These are phyloP conservation scores for Orthosia gracilis DNA, from an alignment of 2,888 invertebrate species.

Conservation along the genomic window DNA sequence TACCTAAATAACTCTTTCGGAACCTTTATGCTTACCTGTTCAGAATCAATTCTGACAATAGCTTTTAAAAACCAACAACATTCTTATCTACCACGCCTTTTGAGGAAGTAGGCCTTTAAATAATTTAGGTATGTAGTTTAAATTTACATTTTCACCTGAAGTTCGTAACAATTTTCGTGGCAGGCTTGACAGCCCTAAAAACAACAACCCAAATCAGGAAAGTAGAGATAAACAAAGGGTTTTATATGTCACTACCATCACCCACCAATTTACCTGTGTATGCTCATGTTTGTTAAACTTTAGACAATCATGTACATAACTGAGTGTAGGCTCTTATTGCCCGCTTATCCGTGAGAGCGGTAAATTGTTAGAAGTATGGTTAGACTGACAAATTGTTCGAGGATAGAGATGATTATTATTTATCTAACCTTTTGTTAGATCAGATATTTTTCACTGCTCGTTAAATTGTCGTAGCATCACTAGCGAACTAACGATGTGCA, in stretches of 20 bases:
- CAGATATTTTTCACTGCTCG: slow-evolving; percentile 56
- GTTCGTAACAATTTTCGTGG: background rate
- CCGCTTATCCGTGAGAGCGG: slow-evolving; percentile 70
- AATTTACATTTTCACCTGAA: background rate
- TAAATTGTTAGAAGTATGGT: slow-evolving; percentile 67
- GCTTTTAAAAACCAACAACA: background rate
- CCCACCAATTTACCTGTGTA: slow-evolving; percentile 66
- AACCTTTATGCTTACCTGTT: background rate
- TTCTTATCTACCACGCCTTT: background rate
- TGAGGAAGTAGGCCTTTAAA: background rate
- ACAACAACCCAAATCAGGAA: slow-evolving; percentile 70
- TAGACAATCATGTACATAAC: slow-evolving; percentile 74
- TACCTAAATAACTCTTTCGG: background rate
- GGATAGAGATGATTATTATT: slow-evolving; percentile 69
- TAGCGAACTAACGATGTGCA: slow-evolving; percentile 14
- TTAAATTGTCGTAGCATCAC: slow-evolving; percentile 59
- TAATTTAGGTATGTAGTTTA: background rate
- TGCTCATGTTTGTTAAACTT: slow-evolving; percentile 69
- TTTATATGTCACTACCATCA: slow-evolving; percentile 72
- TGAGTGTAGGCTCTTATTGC: slow-evolving; percentile 70
- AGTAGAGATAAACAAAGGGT: slow-evolving; percentile 77
- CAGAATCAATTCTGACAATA: background rate
- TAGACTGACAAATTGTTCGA: slow-evolving; percentile 76
- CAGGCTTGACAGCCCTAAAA: slow-evolving; percentile 66
- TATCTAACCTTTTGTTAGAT: slow-evolving; percentile 44